Base-by-base conservation (phyloP, 2,113 vertebrate genomes). In the Xyrauchen texanus region DNA sequence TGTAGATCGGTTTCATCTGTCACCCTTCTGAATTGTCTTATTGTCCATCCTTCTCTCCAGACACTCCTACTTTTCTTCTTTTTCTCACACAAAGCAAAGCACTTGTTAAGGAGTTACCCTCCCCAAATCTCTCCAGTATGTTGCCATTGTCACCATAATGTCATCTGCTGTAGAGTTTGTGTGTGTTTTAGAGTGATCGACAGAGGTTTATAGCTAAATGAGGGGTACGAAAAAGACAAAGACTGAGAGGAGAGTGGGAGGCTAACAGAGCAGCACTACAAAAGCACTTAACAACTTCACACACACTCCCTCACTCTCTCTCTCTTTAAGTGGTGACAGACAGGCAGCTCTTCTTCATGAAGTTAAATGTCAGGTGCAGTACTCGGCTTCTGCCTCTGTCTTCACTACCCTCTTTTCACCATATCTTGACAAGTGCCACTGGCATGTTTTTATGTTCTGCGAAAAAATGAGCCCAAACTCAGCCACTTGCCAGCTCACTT, bases 331-430 rank as follows among this genome's bases (percentile, higher is more conserved):
- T 78, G 47, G 67, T 78, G 76, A 78, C 76, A 78, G 76, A 78
- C 66, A 69, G 76, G 66, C 66, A 78, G 76, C 66, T 78, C 76
- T 46, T 78, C 55, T 69, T 46, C 66, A 44, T 78, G 58, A 78
- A 78, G 77, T 78, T 68, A 78, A 78, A 69, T 69, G 77, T 69
- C 77, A 78, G 77, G 70, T 78, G 57, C 77, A 70, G 66, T 62
- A 51, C 66, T 70, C 77, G 9, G 55, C 77, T 62, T 72, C 78
- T 71, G n/a, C 61, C 57, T 64, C 46, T 53, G 47, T 79, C 77
- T 55, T 66, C 68, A 57, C 61, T 79, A 51, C 68, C 57, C 62
- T 71, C 61, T 66, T 72, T 79, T 68, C 68, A 16, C 67, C 52
- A 65, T 79, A 68, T 55, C 68, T 64, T 72, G 78, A 72, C 78